Evolutionary conservation across 2,797 vertebrate species (phyloP), one percentile per base, ranked within the genome.

Genomic region (Amphiprion clarkii): DNA sequence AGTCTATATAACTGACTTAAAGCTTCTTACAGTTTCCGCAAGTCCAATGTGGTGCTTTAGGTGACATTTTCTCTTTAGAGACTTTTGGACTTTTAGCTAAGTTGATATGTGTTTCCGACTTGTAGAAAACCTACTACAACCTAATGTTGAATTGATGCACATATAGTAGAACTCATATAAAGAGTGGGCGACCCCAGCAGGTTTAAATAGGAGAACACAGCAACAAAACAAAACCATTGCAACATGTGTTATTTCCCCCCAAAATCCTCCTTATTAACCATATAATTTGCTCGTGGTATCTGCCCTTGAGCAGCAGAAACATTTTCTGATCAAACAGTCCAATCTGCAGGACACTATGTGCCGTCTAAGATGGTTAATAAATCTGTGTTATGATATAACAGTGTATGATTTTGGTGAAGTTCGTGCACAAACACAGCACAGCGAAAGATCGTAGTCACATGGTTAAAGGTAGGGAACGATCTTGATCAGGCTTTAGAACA

Each of bases 281-380:
- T 9, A 12, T 5, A 36, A 33, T 49, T 39, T 19, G 21, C 49
- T 10, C 49, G 36, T 17, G 42, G 14, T 36, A 48, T 16, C 4
- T 27, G 27, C 27, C 27, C 27, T 27, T 5, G 42, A 46, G 16
- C 3, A 3, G 13, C 40, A 46, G 42, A 46, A 46, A 5, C 16
- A 5, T 17, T 46, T 46, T 17, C 16, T 14, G 16, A 16, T 17
- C 13, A 17, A 46, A 27, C 27, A 4, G 27, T 27, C 27, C 27
- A 27, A 27, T 46, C 17, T n/a, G 46, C 46, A 48, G 46, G 6
- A 48, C 17, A n/a, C 2, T 4, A 12, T 51, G 48, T 51, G 2
- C n/a, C n/a, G 16, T 51, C 27, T 49, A 13, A 36, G 51, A 29
- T 6, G 23, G n/a, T 33, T 63, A 63, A 63, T 63, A 51, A 51